Conservation (phyloP, 2,888 invertebrate genomes). For the Andrena bucephala region DNA sequence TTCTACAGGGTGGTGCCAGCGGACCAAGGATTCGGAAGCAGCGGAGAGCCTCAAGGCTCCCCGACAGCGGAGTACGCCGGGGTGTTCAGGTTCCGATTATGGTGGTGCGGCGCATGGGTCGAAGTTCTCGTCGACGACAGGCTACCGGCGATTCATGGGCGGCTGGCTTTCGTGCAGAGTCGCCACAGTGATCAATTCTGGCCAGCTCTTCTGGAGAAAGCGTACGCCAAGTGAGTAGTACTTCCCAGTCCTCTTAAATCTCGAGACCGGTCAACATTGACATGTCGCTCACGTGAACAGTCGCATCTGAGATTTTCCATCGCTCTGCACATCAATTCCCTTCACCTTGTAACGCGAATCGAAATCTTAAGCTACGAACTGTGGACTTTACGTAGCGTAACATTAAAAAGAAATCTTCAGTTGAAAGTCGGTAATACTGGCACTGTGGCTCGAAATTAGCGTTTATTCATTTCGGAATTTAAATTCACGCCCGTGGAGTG, state of each 20-base stretch:
- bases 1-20: slow-evolving; percentile 97
- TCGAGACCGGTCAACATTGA: slow-evolving; percentile 1
- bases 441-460: no score
- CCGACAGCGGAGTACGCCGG: slow-evolving; percentile 88
- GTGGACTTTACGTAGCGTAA: no score
- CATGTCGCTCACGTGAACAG: slow-evolving; percentile 32
- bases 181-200: slow-evolving; percentile 93
- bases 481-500: no score
- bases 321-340: background rate
- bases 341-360: no score
- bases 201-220: slow-evolving; percentile 96
- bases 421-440: no score
- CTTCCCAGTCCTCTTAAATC: background rate
- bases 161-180: slow-evolving; percentile 94
- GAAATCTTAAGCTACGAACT: no score
- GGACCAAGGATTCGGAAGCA: slow-evolving; percentile 90
- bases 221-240: slow-evolving; percentile 93
- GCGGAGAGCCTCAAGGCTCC: slow-evolving; percentile 85
- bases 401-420: no score
- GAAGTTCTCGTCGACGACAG: slow-evolving; percentile 96
- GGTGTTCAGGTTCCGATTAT: slow-evolving; percentile 94
- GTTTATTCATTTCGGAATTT: no score
- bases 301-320: slow-evolving; percentile 5
- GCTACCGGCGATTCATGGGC: slow-evolving; percentile 94
- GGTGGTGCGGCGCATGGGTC: slow-evolving; percentile 98